Base-by-base conservation (phyloP, 2,888 invertebrate species). In the Uloborus plumipes region DNA sequence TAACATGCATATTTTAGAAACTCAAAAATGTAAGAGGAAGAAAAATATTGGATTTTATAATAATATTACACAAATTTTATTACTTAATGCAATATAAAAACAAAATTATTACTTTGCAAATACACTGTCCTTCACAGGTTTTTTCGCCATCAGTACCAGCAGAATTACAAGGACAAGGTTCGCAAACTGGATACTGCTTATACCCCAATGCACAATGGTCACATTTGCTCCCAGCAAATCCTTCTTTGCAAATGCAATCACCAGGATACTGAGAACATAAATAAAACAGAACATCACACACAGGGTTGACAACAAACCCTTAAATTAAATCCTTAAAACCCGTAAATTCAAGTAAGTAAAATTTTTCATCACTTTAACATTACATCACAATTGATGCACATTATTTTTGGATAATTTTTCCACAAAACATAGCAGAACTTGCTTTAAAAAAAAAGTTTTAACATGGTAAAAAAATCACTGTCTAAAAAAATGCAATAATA, bases 91-190 rank as follows among this genome's bases (percentile, higher is more conserved):
- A 39, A 39, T 39, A 39, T 9, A 39, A 26, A n/a, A 59, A 9
- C 6, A n/a, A 18, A 49, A 51, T 53, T 13, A 39, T 84, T 77
- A 90, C 89, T 88, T 90, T 94, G 87, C 95, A 93, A 70, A 93
- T 91, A 91, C 75, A 93, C 87, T 66, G 93, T 91, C 61, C 97
- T 94, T n/a, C 93, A 88, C 99, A 99, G 15, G 83, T 77, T 51
- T 88, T 88, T 84, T 89, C 89, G 85, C 91, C 89, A 51, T 88
- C 86, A n/a, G 90, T 90, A n/a, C 92, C 92, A 3, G 90, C 90
- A 77, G 92, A 90, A 88, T 97, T 94, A 88, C 98, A 98, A 9
- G 94, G 94, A 89, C 98, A 98, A 0, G 92, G 91, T 49, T 93
- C 93, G 84, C 86, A 86, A 0, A 77, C 65, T n/a, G 97, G 97